Conservation (phyloP, 30 jellyfish, hydroid and myxozoan genomes). For the Catostylus mosaicus region DNA sequence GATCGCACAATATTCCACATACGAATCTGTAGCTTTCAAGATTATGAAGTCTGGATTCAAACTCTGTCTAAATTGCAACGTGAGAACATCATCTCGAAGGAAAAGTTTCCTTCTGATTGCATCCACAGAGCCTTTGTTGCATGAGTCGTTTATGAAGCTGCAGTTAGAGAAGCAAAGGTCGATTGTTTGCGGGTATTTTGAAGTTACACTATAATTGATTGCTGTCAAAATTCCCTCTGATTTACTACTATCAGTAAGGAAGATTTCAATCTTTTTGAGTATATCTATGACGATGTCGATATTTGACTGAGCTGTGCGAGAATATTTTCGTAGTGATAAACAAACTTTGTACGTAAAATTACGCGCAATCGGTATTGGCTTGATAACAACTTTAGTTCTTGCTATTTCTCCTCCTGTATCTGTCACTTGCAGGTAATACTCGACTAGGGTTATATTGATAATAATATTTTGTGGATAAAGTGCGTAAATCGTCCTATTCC, state of each 20-base stretch:
- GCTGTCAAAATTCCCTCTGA: not conserved
- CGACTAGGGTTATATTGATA: not conserved
- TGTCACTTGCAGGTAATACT: conserved; percentile 30
- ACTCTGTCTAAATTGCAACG: conserved; percentile 18
- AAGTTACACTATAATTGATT: conserved; percentile 19
- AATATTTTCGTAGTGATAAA: conserved; percentile 29
- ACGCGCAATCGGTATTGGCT: not conserved
- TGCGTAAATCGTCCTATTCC: conserved; percentile 24
- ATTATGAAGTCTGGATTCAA: conserved; percentile 37
- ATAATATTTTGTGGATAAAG: not conserved
- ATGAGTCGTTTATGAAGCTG: conserved; percentile 14
- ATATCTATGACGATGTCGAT: conserved; percentile 11
- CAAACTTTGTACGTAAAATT: conserved; percentile 34
- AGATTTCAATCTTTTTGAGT: conserved; percentile 4
- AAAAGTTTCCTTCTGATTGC: conserved; percentile 17
- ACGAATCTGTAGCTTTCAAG: conserved; percentile 8
- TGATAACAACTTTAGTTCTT: not conserved
- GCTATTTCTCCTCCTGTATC: conserved; percentile 32
- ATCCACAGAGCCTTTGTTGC: conserved; percentile 7
- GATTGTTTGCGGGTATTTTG: conserved; percentile 22
- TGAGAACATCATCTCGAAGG: conserved; percentile 12
- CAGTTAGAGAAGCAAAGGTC: conserved; percentile 51
- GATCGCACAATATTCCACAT: conserved; percentile 16
- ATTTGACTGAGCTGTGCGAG: not conserved
- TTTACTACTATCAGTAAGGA: not conserved